These are phyloP conservation scores for Parnassius orleans DNA, from an alignment of 2,888 invertebrate genomes.

Conservation along the genomic window DNA sequence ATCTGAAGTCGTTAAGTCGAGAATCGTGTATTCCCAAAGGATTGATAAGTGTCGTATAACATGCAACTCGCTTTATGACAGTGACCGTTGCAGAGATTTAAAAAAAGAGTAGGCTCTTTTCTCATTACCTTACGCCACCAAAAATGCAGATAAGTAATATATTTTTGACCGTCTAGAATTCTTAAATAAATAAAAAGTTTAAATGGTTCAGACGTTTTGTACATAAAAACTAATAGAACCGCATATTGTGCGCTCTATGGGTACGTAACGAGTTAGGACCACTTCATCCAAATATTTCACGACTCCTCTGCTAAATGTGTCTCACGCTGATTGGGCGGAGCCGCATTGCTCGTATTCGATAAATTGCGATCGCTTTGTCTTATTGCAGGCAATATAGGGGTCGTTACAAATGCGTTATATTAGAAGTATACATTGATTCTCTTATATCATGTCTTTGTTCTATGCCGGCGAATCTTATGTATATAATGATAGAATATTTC, in stretches of 20 bases:
- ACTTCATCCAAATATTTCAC: conserved; percentile 17
- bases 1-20: conserved; percentile 5
- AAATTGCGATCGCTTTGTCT: conserved; percentile 24
- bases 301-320: conserved; percentile 13
- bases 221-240: too few relatives aligned
- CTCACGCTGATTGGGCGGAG: conserved; percentile 17
- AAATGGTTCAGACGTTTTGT: too few relatives aligned
- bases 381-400: conserved; percentile 14
- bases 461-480: too few relatives aligned
- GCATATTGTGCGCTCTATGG: not conserved
- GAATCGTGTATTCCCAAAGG: conserved; percentile 1
- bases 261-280: conserved; percentile 12
- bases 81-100: too few relatives aligned
- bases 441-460: too few relatives aligned
- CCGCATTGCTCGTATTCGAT: conserved; percentile 9
- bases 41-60: not conserved
- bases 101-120: too few relatives aligned
- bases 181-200: too few relatives aligned
- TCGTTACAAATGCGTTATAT: conserved; percentile 10
- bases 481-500: too few relatives aligned
- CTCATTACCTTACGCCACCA: too few relatives aligned
- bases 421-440: not conserved
- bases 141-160: too few relatives aligned
- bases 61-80: too few relatives aligned
- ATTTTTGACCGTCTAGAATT: too few relatives aligned